Evolutionary conservation across 2,113 vertebrate genomes (phyloP), one percentile per base, ranked within the genome.

Genomic region (Xenotilapia flavipinnis): DNA sequence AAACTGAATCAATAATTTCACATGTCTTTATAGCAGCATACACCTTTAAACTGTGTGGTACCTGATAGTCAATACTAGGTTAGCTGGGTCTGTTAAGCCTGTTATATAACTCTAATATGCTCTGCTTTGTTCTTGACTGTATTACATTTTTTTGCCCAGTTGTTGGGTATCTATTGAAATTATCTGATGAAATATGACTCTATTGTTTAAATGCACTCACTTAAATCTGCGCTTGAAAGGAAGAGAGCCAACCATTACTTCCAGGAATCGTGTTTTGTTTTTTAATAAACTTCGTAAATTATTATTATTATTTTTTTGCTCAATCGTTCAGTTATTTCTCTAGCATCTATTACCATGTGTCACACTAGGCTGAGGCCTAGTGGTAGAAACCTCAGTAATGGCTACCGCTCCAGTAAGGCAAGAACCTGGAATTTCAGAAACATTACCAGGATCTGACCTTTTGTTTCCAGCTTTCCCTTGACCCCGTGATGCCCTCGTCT

Each of bases 391-490:
- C 15, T 28, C 42, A 77, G 10, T 31, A 49, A 31, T 12, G 17
- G 15, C 45, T n/a, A 49, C 26, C 3, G 0, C 42, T 1, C 6
- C 45, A 7, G 45, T 51, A 33, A 33, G 17, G 17, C 3, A 51
- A 77, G 45, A 51, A 33, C 26, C 45, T 77, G 26, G 73, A 77
- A 77, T n/a, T 51, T 77, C 45, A 33, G 26, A 38, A 53, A 26
- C 81, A 36, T 26, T 21, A 36, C 17, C 56, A 79, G 26, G 10
- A 79, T 90, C 13, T 84, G 88, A 93, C 88, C 90, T 90, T 92
- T 81, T 38, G n/a, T 51, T 51, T 87, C 31, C 42, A 56, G 86
- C 88, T 86, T 54, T 75, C 19, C 73, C 10, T 53, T 70, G 70
- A 84, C 91, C 84, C 75, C 28, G 9, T 45, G 38, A 88, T 79